These are phyloP conservation scores for Flexamia atlantica DNA, from an alignment of 2,888 invertebrate species.

Conservation along the genomic window DNA sequence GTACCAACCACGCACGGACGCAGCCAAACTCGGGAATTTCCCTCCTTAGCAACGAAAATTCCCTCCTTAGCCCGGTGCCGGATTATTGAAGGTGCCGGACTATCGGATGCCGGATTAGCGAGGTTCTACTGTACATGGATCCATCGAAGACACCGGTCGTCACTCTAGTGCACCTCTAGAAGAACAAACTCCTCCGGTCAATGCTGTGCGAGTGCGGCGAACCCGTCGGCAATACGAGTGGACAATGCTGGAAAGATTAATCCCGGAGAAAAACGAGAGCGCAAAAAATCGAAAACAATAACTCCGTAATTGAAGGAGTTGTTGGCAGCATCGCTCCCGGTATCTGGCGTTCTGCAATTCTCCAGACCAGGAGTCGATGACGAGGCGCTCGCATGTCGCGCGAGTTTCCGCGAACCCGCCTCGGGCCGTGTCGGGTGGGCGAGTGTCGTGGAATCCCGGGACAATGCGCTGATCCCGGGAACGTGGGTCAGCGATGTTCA, in stretches of 20 bases:
- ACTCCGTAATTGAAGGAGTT: constrained; percentile 5
- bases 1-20: no score
- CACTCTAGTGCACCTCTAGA: no score
- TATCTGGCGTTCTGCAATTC: constrained; percentile 26
- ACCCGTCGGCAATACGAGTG: not conserved
- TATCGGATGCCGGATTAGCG: no score
- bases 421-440: not conserved
- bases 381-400: not conserved
- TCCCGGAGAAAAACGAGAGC: constrained; percentile 1
- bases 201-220: no score
- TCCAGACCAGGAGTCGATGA: not conserved
- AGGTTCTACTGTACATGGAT: no score
- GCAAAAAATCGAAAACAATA: constrained; percentile 37
- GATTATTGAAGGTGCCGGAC: no score
- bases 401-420: constrained; percentile 17
- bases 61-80: no score
- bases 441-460: not conserved
- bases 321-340: not conserved
- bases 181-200: no score
- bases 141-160: no score
- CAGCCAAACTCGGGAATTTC: no score
- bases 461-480: not conserved
- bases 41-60: no score
- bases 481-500: not conserved
- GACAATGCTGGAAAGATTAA: constrained; percentile 27